These are phyloP conservation scores for Strigamia maritima DNA, from an alignment of 2,888 invertebrate species.

Conservation along the genomic window DNA sequence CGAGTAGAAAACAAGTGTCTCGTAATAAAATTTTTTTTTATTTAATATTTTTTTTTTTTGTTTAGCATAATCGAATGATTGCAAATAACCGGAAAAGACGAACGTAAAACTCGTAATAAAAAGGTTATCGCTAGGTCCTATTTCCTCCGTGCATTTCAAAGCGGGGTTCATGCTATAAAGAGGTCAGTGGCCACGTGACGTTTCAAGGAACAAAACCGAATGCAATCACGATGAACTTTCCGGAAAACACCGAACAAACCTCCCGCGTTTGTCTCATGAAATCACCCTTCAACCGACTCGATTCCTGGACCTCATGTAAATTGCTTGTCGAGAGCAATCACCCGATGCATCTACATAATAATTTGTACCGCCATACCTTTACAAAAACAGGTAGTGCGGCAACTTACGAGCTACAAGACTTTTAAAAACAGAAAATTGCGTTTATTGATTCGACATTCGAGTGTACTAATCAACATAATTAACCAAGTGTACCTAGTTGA, in stretches of 20 bases:
- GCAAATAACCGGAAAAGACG: not conserved
- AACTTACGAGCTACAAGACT: too few relatives aligned
- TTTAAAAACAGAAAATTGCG: too few relatives aligned
- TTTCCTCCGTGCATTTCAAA: not conserved
- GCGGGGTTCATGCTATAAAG: not conserved
- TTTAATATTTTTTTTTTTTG: not conserved
- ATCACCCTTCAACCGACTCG: not conserved
- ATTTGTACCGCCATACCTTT: not conserved
- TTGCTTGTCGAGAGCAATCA: not conserved
- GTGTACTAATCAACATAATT: too few relatives aligned
- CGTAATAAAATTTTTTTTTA: not conserved
- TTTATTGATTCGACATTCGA: too few relatives aligned
- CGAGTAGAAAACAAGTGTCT: not conserved
- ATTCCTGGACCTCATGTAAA: not conserved
- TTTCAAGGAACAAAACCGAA: not conserved
- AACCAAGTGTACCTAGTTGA: too few relatives aligned
- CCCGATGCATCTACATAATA: not conserved
- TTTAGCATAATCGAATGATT: not conserved
- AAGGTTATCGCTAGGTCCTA: constrained; percentile 2
- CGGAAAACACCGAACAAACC: not conserved
- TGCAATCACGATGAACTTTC: constrained; percentile 2
- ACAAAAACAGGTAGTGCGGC: too few relatives aligned
- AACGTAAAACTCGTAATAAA: not conserved
- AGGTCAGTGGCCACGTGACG: constrained; percentile 21
- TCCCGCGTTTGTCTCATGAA: not conserved